phyloP scores from a whole-genome alignment of 2,113 vertebrate species.

The Peucedramus taeniatus region DNA sequence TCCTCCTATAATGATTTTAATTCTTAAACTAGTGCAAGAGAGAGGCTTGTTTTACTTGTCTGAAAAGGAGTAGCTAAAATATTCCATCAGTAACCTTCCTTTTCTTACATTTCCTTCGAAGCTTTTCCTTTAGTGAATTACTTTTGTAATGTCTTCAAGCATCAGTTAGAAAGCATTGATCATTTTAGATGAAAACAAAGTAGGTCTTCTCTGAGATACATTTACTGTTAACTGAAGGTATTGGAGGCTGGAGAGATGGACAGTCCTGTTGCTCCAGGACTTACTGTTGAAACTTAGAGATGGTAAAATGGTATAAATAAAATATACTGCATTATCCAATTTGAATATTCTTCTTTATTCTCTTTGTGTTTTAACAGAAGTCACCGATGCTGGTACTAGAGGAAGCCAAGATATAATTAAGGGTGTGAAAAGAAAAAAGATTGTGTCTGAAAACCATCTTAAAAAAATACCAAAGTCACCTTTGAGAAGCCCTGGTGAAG shows the following conservation, averaged over 20 bases:
- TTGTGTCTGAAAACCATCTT: conserved; percentile 89
- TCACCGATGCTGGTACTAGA: conserved; percentile 76
- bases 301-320: background rate
- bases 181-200: background rate
- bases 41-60: background rate
- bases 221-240: background rate
- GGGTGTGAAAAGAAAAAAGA: conserved; percentile 96
- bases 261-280: background rate
- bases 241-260: background rate
- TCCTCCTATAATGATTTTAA: background rate
- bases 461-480: conserved; percentile 98
- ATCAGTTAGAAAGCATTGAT: background rate
- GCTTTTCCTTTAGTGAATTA: background rate
- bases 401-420: conserved; percentile 84
- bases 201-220: background rate
- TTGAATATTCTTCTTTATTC: conserved; percentile 1
- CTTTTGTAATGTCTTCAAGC: background rate
- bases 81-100: background rate
- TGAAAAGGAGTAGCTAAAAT: background rate
- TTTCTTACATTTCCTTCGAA: background rate
- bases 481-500: conserved; percentile 84
- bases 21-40: background rate
- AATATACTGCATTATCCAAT: background rate
- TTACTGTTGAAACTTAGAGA: background rate
- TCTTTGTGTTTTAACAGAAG: conserved; percentile 70